Evolutionary conservation across 2,797 vertebrate species (phyloP).

Genomic region (Capromys pilorides): DNA sequence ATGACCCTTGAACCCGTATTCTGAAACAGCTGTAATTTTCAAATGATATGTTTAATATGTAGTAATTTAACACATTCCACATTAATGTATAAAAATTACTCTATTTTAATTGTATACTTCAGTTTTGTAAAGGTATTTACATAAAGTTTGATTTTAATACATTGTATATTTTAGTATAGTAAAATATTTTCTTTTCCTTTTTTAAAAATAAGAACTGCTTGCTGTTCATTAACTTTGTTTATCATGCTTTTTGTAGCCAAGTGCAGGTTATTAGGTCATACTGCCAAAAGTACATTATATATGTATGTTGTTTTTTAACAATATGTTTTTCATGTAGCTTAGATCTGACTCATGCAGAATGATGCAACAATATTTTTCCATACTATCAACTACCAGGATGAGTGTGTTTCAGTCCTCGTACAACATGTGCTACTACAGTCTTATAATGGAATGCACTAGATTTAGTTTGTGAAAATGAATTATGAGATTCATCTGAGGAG

Average conservation of each 20-base stretch:
- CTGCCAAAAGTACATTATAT: constrained; percentile 40
- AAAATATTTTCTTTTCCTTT: constrained; percentile 64
- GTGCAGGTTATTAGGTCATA: constrained; percentile 77
- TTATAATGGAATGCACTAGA: not conserved
- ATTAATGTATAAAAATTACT: constrained; percentile 70
- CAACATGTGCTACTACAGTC: not conserved
- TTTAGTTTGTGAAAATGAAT: constrained; percentile 49
- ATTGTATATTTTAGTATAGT: constrained; percentile 76
- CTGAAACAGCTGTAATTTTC: constrained; percentile 47
- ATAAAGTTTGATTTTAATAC: constrained; percentile 72
- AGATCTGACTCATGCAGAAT: constrained; percentile 65
- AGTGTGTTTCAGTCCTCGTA: not conserved
- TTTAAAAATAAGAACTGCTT: constrained; percentile 30
- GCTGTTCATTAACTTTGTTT: constrained; percentile 74
- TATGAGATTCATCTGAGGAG: not conserved
- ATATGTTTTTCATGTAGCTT: constrained; percentile 41
- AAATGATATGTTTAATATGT: constrained; percentile 51
- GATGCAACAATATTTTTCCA: constrained; percentile 35
- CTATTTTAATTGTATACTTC: constrained; percentile 75
- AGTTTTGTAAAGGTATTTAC: constrained; percentile 79
- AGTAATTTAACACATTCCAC: constrained; percentile 66
- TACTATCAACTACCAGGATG: constrained; percentile 40
- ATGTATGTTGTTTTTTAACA: not conserved
- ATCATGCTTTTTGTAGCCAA: constrained; percentile 71
- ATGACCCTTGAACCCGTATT: constrained; percentile 38